Percentiles rank a stretch among this genome's conserved stretches.
phyloP scores from a whole-genome alignment of 2,888 invertebrate genomes.

The Campopleginae sp. region DNA sequence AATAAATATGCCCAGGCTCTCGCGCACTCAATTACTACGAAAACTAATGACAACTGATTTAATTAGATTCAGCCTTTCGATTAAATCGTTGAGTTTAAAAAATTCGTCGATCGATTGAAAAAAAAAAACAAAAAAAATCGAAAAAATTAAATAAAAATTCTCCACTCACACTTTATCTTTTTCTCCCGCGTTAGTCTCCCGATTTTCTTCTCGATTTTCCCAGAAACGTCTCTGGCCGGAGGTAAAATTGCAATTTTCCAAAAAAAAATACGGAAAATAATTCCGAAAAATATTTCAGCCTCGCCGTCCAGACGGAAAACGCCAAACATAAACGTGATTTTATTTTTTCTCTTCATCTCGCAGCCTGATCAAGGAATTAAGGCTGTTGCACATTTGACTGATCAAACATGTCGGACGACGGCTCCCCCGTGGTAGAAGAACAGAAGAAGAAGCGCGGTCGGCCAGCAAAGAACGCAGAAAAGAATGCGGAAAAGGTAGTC shows the following conservation, averaged over 20 bases:
- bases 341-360: slow-evolving; percentile 23
- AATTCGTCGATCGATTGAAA: background rate
- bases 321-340: background rate
- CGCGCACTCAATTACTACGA: background rate
- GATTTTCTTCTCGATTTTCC: background rate
- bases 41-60: background rate
- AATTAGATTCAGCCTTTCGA: background rate
- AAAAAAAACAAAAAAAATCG: too few relatives aligned
- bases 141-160: too few relatives aligned
- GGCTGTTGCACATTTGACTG: background rate
- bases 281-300: background rate
- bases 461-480: slow-evolving; percentile 80
- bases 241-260: background rate
- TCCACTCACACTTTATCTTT: too few relatives aligned
- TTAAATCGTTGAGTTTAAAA: background rate
- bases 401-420: slow-evolving; percentile 82
- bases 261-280: background rate
- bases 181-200: background rate
- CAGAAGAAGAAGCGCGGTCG: slow-evolving; percentile 84
- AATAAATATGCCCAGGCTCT: slow-evolving; percentile 17
- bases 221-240: background rate
- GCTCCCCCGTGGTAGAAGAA: slow-evolving; percentile 82
- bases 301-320: background rate
- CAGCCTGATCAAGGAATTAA: slow-evolving; percentile 15
- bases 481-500: slow-evolving; percentile 70